phyloP scores from a whole-genome alignment of 2,888 invertebrate genomes.

The Cephus runcator region DNA sequence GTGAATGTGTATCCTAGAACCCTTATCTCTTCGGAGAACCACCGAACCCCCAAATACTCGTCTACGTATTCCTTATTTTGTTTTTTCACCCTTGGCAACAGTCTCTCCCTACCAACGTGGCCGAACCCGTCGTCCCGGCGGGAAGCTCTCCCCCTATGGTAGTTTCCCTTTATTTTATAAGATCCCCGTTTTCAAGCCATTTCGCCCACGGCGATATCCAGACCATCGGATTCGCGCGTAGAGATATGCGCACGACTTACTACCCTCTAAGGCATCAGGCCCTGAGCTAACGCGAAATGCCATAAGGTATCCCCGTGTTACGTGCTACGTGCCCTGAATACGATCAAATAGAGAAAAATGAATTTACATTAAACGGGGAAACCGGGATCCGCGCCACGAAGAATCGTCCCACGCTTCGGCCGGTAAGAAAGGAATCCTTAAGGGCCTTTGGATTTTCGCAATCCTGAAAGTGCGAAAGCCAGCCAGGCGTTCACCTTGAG shows the following conservation, averaged over 20 bases:
- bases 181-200: not conserved
- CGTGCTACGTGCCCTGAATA: not conserved
- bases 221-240: not conserved
- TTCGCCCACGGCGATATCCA: not conserved
- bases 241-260: not conserved
- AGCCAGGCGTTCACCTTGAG: not conserved
- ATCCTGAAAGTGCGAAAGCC: not conserved
- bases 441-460: not conserved
- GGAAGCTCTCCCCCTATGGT: not conserved
- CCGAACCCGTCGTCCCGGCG: not conserved
- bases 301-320: not conserved
- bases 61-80: not conserved
- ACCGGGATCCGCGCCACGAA: not conserved
- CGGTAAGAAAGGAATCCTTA: not conserved
- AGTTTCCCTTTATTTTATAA: not conserved
- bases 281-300: not conserved
- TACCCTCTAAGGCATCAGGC: not conserved
- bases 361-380: not conserved
- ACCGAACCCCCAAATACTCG: not conserved
- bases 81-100: not conserved
- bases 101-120: not conserved
- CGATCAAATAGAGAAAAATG: not conserved
- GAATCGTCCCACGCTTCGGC: not conserved
- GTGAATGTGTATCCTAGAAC: not conserved
- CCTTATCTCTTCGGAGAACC: not conserved